phyloP scores from a whole-genome alignment of 2,888 invertebrate genomes.

The Lithophane leautieri region DNA sequence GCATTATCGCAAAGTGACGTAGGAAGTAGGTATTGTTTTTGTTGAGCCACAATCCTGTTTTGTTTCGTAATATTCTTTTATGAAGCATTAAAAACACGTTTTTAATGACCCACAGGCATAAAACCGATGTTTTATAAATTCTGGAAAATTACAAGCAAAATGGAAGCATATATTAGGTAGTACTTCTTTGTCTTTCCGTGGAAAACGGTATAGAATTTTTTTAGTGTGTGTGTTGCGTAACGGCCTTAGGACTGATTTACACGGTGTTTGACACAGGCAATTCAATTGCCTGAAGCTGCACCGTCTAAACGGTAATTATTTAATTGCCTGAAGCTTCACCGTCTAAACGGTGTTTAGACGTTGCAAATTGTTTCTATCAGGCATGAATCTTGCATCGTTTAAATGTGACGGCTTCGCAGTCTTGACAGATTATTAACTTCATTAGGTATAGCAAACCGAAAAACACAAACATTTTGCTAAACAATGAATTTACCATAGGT shows the following conservation, averaged over 20 bases:
- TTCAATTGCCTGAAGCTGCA: neutral
- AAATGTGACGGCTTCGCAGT: neutral
- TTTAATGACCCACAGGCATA: slow-evolving; percentile 43
- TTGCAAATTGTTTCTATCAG: neutral
- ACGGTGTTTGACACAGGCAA: neutral
- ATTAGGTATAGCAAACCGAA: neutral
- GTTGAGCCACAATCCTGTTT: slow-evolving; percentile 36
- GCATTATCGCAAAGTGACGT: slow-evolving; percentile 19
- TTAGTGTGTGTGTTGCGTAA: neutral
- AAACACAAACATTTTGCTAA: neutral
- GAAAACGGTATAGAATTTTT: neutral
- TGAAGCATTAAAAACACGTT: slow-evolving; percentile 44
- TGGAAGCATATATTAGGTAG: neutral
- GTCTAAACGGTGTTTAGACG: neutral
- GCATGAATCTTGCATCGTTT: neutral
- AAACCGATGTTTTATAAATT: slow-evolving; percentile 36
- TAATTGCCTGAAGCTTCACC: neutral
- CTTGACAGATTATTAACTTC: neutral
- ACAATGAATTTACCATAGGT: neutral
- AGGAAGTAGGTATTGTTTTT: slow-evolving; percentile 18
- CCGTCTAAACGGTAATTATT: neutral
- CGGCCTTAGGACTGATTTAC: neutral
- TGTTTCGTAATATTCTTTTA: slow-evolving; percentile 38
- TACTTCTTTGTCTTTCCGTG: neutral
- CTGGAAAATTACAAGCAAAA: slow-evolving; percentile 43